Base-by-base conservation (phyloP, 2,888 invertebrate genomes). In the Tiliacea aurago region DNA sequence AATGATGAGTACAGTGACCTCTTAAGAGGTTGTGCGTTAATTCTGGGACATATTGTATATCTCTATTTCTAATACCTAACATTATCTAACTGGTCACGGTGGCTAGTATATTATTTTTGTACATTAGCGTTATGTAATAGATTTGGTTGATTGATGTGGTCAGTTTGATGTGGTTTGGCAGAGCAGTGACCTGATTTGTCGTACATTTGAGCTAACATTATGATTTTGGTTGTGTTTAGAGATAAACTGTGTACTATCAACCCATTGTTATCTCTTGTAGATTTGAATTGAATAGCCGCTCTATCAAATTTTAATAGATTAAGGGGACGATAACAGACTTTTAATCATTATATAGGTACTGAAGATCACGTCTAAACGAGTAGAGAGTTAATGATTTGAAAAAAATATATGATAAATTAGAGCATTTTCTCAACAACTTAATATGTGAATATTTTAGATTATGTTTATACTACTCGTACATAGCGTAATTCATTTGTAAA, bases 61-160 rank as follows among this genome's bases (percentile, higher is more conserved):
- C n/a, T 33, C 33, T 33, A 33, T 33, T 33, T 4, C 33, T 33
- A 33, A 33, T 45, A 45, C 10, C 10, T 49, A 43, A 43, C 28
- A 20, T 43, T 43, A 20, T 43, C n/a, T 28, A 45, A 45, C 13
- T 51, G 23, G 11, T 20, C 1, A 13, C 37, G 23, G 23, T 28
- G 23, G 70, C 10, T 23, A 18, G 47, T 33, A 49, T 59, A 61
- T 61, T 80, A 43, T 45, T 76, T 78, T 53, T 59, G 18, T 53
- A 43, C 33, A 61, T 65, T 51, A 74, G 43, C 55, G 10, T 73
- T 49, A 37, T 2, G 23, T 80, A 74, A 73, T 77, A 76, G 61
- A 51, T 75, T 55, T 41, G 20, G 51, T 47, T 62, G 71, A 66
- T 81, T 81, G 65, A 77, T 75, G 77, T 55, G 77, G 77, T 78